These are phyloP conservation scores for Epinotia nisella DNA, from an alignment of 2,888 invertebrate species.

Conservation along the genomic window DNA sequence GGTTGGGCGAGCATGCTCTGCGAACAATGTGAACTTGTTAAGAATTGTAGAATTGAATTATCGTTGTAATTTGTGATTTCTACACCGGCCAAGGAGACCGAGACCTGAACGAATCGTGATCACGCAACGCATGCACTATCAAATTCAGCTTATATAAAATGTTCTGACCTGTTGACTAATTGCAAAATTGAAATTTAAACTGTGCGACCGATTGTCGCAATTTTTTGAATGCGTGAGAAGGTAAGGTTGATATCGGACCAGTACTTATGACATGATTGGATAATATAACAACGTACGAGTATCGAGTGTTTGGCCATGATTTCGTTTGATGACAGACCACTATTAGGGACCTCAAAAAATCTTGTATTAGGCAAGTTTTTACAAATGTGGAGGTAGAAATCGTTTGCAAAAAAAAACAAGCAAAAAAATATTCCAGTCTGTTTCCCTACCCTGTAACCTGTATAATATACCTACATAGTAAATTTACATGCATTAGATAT, in stretches of 20 bases:
- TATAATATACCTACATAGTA: background rate
- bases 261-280: constrained; percentile 1
- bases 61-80: constrained; percentile 43
- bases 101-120: constrained; percentile 42
- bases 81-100: constrained; percentile 40
- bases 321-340: background rate
- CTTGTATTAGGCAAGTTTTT: background rate
- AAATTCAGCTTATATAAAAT: constrained; percentile 43
- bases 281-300: background rate
- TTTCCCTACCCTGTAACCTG: background rate
- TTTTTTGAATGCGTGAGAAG: constrained; percentile 15
- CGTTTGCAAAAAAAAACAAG: background rate
- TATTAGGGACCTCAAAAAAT: background rate
- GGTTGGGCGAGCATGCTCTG: constrained; percentile 14
- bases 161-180: constrained; percentile 32
- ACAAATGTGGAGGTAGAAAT: background rate
- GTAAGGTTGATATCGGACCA: background rate
- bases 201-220: constrained; percentile 26
- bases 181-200: constrained; percentile 41
- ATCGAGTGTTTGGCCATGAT: background rate
- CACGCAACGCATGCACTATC: constrained; percentile 45
- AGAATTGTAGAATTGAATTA: constrained; percentile 35
- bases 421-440: background rate
- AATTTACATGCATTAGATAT: background rate
- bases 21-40: constrained; percentile 30